A percentile compares a stretch with the other conserved stretches of the same genome.
Conservation (phyloP, 2,888 invertebrate species). For the Gryllus longicercus region DNA sequence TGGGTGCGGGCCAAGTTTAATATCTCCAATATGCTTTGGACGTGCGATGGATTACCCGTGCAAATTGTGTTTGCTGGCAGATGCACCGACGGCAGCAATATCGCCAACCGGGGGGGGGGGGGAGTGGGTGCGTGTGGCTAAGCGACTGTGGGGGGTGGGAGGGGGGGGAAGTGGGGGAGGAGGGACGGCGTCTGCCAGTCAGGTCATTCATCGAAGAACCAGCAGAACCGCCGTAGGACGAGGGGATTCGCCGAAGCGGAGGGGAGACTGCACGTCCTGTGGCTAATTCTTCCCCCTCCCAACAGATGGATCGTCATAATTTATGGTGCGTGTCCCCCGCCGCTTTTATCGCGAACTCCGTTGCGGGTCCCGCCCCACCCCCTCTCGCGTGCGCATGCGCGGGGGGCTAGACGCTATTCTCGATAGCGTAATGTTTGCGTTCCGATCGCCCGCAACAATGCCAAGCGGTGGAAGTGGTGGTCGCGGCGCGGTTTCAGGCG, state of each 20-base stretch:
- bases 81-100: not conserved
- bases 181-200: too few relatives aligned
- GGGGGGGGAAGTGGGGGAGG: too few relatives aligned
- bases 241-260: too few relatives aligned
- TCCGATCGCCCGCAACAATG: not conserved
- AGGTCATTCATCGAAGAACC: too few relatives aligned
- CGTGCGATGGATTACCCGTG: not conserved
- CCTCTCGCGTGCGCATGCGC: too few relatives aligned
- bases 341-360: not conserved
- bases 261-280: too few relatives aligned
- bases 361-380: too few relatives aligned
- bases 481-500: not conserved
- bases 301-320: constrained; percentile 7
- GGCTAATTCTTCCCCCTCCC: constrained; percentile 11
- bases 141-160: too few relatives aligned
- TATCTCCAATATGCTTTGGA: constrained; percentile 4
- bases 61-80: constrained; percentile 17
- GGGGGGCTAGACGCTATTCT: too few relatives aligned
- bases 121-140: too few relatives aligned
- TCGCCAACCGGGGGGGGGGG: not conserved
- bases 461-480: not conserved
- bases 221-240: too few relatives aligned
- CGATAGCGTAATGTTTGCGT: not conserved
- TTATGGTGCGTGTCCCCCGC: not conserved
- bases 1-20: not conserved